A percentile compares a stretch with the other conserved stretches of the same genome.
These are phyloP conservation scores for Discoglossus pictus DNA, from an alignment of 2,797 vertebrate species.

Conservation along the genomic window DNA sequence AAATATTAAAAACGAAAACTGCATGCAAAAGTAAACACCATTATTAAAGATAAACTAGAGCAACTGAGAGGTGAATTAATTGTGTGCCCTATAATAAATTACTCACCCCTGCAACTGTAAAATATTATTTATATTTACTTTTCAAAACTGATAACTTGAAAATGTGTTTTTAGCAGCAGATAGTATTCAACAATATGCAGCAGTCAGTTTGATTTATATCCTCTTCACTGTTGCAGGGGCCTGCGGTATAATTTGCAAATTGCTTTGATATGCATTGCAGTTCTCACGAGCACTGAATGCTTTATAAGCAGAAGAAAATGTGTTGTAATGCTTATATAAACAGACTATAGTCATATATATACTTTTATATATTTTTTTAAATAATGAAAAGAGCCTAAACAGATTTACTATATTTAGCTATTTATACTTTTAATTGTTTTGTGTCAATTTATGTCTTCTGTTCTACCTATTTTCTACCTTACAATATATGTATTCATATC, in stretches of 20 bases:
- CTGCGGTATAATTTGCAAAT: constrained; percentile 36
- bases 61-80: constrained; percentile 29
- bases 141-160: constrained; percentile 31
- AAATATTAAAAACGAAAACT: constrained; percentile 6
- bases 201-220: constrained; percentile 45
- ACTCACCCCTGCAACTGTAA: constrained; percentile 13
- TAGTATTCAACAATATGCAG: constrained; percentile 39
- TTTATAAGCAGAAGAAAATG: neutral
- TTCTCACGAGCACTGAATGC: constrained; percentile 12
- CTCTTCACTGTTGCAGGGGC: constrained; percentile 17
- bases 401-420: too few relatives aligned
- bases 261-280: constrained; percentile 31
- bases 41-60: constrained; percentile 20
- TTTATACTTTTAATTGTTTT: too few relatives aligned
- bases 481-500: too few relatives aligned
- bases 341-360: too few relatives aligned
- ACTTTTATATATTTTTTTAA: too few relatives aligned
- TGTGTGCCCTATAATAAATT: constrained; percentile 34
- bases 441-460: too few relatives aligned
- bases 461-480: too few relatives aligned
- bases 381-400: too few relatives aligned
- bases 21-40: constrained; percentile 20
- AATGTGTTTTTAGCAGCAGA: constrained; percentile 40
- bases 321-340: too few relatives aligned
- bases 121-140: constrained; percentile 40